Conservation (phyloP, 2,888 invertebrate species). For the Rhaphigaster nebulosa region DNA sequence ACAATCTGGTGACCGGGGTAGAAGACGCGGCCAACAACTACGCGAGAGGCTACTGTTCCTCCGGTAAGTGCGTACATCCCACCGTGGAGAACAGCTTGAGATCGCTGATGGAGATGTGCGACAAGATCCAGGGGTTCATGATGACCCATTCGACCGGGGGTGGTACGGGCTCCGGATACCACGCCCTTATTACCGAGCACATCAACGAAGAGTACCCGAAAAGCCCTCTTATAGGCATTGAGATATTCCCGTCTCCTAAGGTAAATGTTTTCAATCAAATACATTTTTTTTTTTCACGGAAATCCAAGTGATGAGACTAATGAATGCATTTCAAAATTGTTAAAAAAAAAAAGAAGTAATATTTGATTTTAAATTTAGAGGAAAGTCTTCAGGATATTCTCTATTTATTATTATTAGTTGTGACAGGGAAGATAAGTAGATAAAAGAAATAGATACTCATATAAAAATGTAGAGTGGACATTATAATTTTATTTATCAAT, state of each 20-base stretch:
- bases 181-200: constrained; percentile 60
- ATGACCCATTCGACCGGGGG: constrained; percentile 64
- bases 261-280: constrained; percentile 64
- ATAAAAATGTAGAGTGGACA: too few species aligned
- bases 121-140: constrained; percentile 64
- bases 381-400: too few species aligned
- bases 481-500: too few species aligned
- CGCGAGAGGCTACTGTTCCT: constrained; percentile 83
- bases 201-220: constrained; percentile 69
- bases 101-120: constrained; percentile 62
- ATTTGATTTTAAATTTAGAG: too few species aligned
- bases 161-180: constrained; percentile 65
- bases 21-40: constrained; percentile 87
- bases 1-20: constrained; percentile 65
- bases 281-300: neutral
- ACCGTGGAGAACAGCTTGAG: constrained; percentile 55
- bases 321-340: too few species aligned
- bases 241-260: constrained; percentile 69
- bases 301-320: too few species aligned
- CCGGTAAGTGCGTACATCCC: constrained; percentile 71
- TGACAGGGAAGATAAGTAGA: too few species aligned
- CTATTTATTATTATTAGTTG: too few species aligned
- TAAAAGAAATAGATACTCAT: too few species aligned
- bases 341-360: too few species aligned
- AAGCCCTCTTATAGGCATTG: constrained; percentile 71